Percentiles rank a stretch among this genome's conserved stretches.
Evolutionary conservation across 2,888 invertebrate species (phyloP).

Genomic region (Cantharis rustica): DNA sequence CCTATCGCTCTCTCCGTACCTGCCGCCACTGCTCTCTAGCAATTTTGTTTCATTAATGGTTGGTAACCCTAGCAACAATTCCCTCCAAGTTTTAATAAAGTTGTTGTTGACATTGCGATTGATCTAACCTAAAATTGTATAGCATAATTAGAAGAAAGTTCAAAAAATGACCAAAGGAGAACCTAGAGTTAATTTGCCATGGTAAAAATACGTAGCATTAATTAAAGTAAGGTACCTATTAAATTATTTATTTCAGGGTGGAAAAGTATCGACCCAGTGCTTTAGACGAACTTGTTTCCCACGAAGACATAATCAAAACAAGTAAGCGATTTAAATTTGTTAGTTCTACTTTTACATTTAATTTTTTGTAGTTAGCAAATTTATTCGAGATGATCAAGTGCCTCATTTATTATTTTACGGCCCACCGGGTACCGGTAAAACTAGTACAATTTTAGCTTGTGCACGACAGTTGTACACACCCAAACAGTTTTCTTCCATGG

Average conservation of each 20-base stretch:
- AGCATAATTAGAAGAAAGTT: not conserved
- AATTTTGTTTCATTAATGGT: not conserved
- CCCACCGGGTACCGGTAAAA: conserved; percentile 98
- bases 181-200: conserved; percentile 61
- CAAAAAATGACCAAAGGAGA: conserved; percentile 34
- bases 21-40: not conserved
- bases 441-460: conserved; percentile 95
- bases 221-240: not conserved
- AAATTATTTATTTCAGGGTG: conserved; percentile 70
- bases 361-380: conserved; percentile 72
- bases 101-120: not conserved
- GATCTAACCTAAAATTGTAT: not conserved
- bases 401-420: conserved; percentile 98
- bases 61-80: not conserved
- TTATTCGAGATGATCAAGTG: conserved; percentile 88
- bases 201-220: conserved; percentile 52
- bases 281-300: conserved; percentile 93
- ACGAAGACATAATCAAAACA: conserved; percentile 94
- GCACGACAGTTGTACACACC: conserved; percentile 90
- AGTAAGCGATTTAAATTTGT: conserved; percentile 66
- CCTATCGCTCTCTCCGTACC: too few species aligned
- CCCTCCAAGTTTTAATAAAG: not conserved
- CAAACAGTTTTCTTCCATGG: conserved; percentile 92
- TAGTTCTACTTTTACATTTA: not conserved
- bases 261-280: conserved; percentile 96